Conservation (phyloP, 2,113 vertebrate species). For the Pongo abelii region DNA sequence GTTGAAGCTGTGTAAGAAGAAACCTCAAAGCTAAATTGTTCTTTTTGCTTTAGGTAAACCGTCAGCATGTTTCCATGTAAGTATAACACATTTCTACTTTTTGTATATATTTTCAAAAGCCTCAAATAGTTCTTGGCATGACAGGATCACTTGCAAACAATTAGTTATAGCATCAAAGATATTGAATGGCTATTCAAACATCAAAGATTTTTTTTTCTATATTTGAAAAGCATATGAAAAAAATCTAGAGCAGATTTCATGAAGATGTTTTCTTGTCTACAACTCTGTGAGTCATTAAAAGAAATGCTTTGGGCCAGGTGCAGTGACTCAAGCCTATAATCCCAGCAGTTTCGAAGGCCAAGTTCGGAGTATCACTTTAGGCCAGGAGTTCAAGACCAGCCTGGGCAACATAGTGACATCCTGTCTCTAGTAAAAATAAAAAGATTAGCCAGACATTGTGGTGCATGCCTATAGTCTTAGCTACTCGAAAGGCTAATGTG, state of each 20-base stretch:
- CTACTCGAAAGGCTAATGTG: too few relatives aligned
- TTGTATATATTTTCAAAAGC: constrained; percentile 6
- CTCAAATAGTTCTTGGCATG: not conserved
- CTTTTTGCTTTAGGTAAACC: not conserved
- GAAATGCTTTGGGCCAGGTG: not conserved
- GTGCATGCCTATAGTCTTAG: too few relatives aligned
- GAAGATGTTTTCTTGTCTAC: not conserved
- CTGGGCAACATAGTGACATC: too few relatives aligned
- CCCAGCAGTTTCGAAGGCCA: too few relatives aligned
- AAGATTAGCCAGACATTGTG: too few relatives aligned
- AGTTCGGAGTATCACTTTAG: too few relatives aligned
- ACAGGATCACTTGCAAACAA: not conserved
- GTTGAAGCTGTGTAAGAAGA: not conserved
- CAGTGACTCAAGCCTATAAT: too few relatives aligned
- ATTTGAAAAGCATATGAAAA: constrained; percentile 6
- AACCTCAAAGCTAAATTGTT: not conserved
- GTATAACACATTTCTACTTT: not conserved
- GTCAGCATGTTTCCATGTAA: constrained; percentile 8
- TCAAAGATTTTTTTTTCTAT: not conserved
- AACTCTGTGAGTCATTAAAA: constrained; percentile 4
- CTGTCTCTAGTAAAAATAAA: too few relatives aligned
- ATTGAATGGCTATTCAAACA: not conserved
- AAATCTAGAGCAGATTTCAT: constrained; percentile 37
- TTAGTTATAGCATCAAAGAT: not conserved
- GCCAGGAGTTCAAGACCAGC: too few relatives aligned